Base-by-base conservation (phyloP, 1,140 invertebrate genomes). In the Mylabris phalerata region DNA sequence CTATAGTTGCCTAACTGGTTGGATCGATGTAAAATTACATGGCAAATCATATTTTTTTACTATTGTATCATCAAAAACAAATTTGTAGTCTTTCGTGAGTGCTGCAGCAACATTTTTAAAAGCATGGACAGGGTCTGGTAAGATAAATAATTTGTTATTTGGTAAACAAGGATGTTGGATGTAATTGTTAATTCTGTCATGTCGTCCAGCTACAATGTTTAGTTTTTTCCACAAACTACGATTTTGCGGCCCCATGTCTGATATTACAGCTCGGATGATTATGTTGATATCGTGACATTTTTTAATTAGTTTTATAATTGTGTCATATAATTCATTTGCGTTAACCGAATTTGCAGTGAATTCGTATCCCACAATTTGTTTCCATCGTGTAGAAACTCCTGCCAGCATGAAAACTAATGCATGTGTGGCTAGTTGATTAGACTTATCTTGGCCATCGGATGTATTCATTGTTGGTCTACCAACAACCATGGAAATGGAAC, bases 31-130 rank as follows among this genome's bases (percentile, higher is more conserved):
- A 26, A 44, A 9, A 40, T 54, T 54, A 32, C 3, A 54, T 24
- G n/a, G 41, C 10, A 54, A 26, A 24, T 27, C n/a, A 54, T 54
- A 54, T 26, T 32, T 44, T 45, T 44, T 32, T 44, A 45, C 51
- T 43, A 54, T n/a, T 9, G 51, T 3, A 54, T 54, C 10, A 27
- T 26, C 13, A 4, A 54, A 44, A 44, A 45, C 11, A 32, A 44
- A 54, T 44, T 13, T 44, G 25, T 45, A 10, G 25, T 25, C 26
- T 26, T 45, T 54, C 44, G 51, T 54, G 3, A 54, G 26, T 11
- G 51, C 1, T 13, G 11, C 3, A n/a, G 46, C 41, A 13, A 60
- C 26, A 50, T 55, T 60, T 60, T 60, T 60, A 44, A 55, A 60
- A 13, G 50, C 39, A 49, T 60, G 58, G 7, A 55, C 58, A 38